Evolutionary conservation across 2,888 invertebrate genomes (phyloP), one percentile per base, ranked within the genome.

Genomic region (Zelleria hepariella): DNA sequence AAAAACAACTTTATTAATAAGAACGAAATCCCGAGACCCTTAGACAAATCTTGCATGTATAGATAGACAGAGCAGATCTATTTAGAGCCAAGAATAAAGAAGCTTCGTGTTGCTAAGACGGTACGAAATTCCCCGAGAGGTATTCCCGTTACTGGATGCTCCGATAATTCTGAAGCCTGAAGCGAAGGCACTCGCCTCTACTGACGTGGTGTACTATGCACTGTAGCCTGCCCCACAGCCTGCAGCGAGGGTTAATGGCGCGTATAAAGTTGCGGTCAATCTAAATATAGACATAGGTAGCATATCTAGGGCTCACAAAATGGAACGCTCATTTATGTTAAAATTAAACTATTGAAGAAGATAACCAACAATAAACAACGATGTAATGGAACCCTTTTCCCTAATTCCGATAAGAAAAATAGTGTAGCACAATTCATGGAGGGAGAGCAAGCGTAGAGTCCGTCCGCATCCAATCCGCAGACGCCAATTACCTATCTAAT

Each of bases 401-500:
- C 32, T 7, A 32, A 42, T 15, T 42, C 32, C 32, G 32, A 42
- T 42, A 42, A 42, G 32, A 42, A 42, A 42, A 42, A 42, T 42
- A 42, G 32, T 42, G 32, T 42, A 42, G 32, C 32, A 42, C 32
- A 42, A 42, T 42, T 42, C 32, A 42, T 15, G 32, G 32, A 42
- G 32, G 32, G 32, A 42, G 15, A 42, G 15, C 32, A 15, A 2
- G 32, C 4, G 15, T 15, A 56, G 55, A 65, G 69, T 71, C 71
- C 66, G 71, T 70, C 71, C 68, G 32, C 27, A 72, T 68, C 68
- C 75, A 71, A 76, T 74, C 74, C 73, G 68, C 69, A 69, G 69
- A 68, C 66, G 69, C 75, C 80, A 82, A 82, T 84, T 81, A 82
- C 76, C 70, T 73, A 74, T 71, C 73, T 79, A 82, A 84, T 82